A percentile compares a stretch with the other conserved stretches of the same genome.
phyloP scores from a whole-genome alignment of 2,888 invertebrate species.

The Lomographa bimaculata region DNA sequence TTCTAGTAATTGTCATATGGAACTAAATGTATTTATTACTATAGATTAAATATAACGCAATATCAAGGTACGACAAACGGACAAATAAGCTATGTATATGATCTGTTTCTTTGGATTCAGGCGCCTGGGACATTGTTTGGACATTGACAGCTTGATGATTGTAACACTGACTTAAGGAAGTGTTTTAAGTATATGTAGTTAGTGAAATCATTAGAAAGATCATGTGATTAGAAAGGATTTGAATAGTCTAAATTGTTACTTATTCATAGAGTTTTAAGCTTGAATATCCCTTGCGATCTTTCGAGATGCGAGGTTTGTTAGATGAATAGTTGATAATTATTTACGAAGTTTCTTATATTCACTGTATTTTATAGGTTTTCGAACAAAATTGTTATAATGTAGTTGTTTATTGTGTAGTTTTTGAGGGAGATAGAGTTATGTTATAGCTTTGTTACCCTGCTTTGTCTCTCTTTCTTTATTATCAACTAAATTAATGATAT shows the following conservation, averaged over 20 bases:
- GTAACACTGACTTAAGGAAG: too few relatives aligned
- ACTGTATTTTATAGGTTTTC: constrained; percentile 11
- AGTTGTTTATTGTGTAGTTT: constrained; percentile 12
- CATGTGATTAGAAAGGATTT: constrained; percentile 31
- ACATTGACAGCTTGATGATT: too few relatives aligned
- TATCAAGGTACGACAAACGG: too few relatives aligned
- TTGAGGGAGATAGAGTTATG: constrained; percentile 15
- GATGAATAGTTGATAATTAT: constrained; percentile 13
- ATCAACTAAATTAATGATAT: too few relatives aligned
- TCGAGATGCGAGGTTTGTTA: constrained; percentile 14
- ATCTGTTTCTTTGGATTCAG: constrained; percentile 4
- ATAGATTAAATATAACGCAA: too few relatives aligned
- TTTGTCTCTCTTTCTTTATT: too few relatives aligned
- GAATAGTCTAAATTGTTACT: constrained; percentile 30
- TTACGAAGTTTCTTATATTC: constrained; percentile 23
- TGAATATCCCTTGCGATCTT: constrained; percentile 8
- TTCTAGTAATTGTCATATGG: too few relatives aligned
- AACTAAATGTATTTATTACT: too few relatives aligned
- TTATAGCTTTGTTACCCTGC: not conserved
- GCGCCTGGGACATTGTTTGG: too few relatives aligned
- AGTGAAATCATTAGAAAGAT: constrained; percentile 27
- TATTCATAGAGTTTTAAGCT: constrained; percentile 19
- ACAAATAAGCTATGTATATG: too few relatives aligned
- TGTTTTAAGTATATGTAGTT: too few relatives aligned
- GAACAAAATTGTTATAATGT: constrained; percentile 19